Conservation (phyloP, 2,797 vertebrate species). For the Steatocranus sp. region DNA sequence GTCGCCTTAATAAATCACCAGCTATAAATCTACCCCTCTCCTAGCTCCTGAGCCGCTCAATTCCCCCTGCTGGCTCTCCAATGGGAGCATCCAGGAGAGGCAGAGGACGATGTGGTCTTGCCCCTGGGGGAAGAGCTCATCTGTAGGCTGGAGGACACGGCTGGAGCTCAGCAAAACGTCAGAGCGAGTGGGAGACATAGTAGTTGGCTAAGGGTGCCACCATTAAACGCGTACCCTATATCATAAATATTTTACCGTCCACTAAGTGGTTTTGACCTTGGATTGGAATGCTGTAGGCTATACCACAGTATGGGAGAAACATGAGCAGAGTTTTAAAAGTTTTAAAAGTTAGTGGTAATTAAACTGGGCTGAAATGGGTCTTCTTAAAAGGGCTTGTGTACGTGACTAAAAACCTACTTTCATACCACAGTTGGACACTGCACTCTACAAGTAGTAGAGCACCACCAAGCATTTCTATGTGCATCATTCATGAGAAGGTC, state of each 20-base stretch:
- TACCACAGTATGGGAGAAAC: neutral
- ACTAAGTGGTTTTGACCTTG: constrained; percentile 63
- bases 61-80: neutral
- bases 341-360: constrained; percentile 7
- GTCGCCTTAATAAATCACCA: constrained; percentile 38
- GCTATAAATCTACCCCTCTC: constrained; percentile 2
- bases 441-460: neutral
- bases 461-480: neutral
- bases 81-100: constrained; percentile 8
- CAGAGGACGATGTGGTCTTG: constrained; percentile 7
- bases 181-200: neutral
- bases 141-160: constrained; percentile 9
- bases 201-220: neutral
- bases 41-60: neutral
- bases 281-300: constrained; percentile 31
- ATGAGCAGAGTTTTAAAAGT: constrained; percentile 9
- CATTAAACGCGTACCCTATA: constrained; percentile 39
- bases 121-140: neutral
- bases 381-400: neutral
- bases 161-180: constrained; percentile 16
- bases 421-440: neutral
- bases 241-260: constrained; percentile 54
- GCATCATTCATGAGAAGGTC: neutral
- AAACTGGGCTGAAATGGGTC: neutral
- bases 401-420: neutral